Evolutionary conservation across 2,113 vertebrate species (phyloP).

Genomic region (Sisor rabdophorus): DNA sequence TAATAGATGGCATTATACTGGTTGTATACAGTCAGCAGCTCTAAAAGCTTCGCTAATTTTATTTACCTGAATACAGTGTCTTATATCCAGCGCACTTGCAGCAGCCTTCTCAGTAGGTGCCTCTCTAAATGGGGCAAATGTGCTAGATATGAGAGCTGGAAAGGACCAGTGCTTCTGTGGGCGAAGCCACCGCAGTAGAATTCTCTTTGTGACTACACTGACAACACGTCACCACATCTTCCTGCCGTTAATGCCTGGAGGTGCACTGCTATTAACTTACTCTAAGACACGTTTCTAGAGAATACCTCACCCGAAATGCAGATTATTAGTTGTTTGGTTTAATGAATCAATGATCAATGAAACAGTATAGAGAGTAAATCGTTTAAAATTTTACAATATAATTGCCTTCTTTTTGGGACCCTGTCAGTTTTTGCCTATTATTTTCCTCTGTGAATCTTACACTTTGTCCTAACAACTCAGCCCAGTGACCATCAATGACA

Average conservation of each 20-base stretch:
- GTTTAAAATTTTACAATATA: not conserved
- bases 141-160: not conserved
- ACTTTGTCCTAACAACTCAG: not conserved
- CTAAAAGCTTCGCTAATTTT: not conserved
- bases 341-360: not conserved
- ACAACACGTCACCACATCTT: not conserved
- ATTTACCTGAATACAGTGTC: not conserved
- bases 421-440: not conserved
- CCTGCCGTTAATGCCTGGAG: not conserved
- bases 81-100: not conserved
- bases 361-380: not conserved
- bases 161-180: not conserved
- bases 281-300: not conserved
- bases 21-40: not conserved
- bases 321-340: not conserved
- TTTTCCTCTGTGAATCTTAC: not conserved
- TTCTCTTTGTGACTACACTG: not conserved
- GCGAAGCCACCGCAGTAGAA: not conserved
- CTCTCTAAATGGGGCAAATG: not conserved
- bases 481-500: not conserved
- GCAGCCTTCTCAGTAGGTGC: not conserved
- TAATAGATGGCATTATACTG: not conserved
- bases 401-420: not conserved
- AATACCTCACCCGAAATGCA: not conserved
- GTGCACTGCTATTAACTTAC: not conserved